Conservation (phyloP, 2,888 invertebrate genomes). For the Luffia ferchaultella region DNA sequence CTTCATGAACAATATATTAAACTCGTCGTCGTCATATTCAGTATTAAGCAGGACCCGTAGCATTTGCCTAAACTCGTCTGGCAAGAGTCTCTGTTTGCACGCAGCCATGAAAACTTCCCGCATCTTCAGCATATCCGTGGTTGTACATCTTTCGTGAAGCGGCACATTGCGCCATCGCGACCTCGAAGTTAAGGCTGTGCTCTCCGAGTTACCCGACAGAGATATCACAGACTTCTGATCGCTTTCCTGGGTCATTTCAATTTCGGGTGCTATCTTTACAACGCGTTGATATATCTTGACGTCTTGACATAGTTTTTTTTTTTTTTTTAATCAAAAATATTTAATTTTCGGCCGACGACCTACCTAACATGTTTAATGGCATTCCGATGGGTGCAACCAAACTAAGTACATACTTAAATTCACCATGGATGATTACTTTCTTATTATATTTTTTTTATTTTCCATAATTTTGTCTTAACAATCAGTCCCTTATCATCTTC, state of each 20-base stretch:
- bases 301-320: too few relatives aligned
- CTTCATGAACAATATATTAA: conserved; percentile 69
- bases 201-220: conserved; percentile 39
- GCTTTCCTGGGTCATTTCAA: conserved; percentile 36
- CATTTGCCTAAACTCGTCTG: conserved; percentile 42
- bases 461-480: too few relatives aligned
- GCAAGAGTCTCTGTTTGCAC: conserved; percentile 40
- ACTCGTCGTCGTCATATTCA: conserved; percentile 65
- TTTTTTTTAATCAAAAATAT: too few relatives aligned
- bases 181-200: conserved; percentile 21
- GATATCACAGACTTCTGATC: conserved; percentile 29
- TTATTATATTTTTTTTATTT: too few relatives aligned
- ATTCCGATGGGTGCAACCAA: too few relatives aligned
- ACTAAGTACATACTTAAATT: too few relatives aligned
- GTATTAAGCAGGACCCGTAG: conserved; percentile 47
- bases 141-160: conserved; percentile 47
- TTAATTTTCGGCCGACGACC: too few relatives aligned
- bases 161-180: conserved; percentile 32
- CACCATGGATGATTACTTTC: too few relatives aligned
- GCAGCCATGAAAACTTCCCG: conserved; percentile 50
- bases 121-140: conserved; percentile 48
- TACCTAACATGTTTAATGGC: too few relatives aligned
- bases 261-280: too few relatives aligned
- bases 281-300: too few relatives aligned
- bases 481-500: too few relatives aligned